Evolutionary conservation across 1,140 invertebrate species (phyloP).

Genomic region (Adelges cooleyi): DNA sequence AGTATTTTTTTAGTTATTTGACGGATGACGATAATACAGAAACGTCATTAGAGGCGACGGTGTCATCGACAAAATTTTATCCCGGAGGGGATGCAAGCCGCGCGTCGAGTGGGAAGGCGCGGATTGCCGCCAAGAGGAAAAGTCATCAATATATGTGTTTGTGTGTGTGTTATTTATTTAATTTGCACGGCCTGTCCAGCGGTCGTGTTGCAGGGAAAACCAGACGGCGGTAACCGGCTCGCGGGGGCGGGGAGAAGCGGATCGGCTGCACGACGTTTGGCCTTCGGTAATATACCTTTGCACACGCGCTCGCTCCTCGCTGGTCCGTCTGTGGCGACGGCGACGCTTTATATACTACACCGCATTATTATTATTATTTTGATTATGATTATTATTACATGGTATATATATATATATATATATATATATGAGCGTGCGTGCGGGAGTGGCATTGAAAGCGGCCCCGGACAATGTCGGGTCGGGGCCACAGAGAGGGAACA

Average conservation of each 20-base stretch:
- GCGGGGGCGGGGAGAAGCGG: background rate
- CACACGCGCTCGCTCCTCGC: background rate
- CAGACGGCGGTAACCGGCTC: background rate
- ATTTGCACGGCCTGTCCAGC: background rate
- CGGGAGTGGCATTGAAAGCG: constrained; percentile 22
- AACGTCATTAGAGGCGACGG: no score
- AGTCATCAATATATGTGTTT: no score
- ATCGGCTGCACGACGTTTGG: background rate
- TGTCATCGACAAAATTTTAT: no score
- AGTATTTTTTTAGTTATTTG: no score
- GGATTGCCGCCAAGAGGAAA: no score
- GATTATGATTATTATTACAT: no score
- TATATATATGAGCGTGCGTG: background rate
- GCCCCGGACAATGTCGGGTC: constrained; percentile 15
- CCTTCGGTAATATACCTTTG: background rate
- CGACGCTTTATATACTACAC: background rate
- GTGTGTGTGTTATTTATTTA: no score
- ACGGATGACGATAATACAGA: no score
- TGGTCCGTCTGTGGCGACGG: background rate
- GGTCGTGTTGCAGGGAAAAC: background rate
- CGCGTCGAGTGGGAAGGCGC: no score
- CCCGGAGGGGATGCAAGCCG: no score
- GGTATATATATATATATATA: no score
- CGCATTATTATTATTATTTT: no score
- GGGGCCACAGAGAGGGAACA: constrained; percentile 10